Conservation (phyloP, 2,888 invertebrate genomes). For the Drosophila mimica region DNA sequence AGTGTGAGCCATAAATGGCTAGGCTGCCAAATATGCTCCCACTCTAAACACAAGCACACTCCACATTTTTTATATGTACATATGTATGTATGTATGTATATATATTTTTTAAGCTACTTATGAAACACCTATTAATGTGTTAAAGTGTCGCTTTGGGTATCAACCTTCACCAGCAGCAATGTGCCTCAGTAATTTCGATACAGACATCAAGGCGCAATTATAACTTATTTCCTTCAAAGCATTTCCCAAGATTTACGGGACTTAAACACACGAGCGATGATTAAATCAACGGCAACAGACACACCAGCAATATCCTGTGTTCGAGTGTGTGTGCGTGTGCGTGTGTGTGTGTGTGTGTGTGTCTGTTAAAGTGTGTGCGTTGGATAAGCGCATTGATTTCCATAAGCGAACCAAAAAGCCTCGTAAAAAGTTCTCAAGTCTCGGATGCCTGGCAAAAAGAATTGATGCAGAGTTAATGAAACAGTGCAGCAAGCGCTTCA, state of each 20-base stretch:
- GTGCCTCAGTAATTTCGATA: slow-evolving; percentile 32
- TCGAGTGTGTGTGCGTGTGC: not conserved
- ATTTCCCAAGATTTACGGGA: slow-evolving; percentile 54
- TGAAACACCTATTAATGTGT: slow-evolving; percentile 3
- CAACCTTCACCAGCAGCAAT: not conserved
- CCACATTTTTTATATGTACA: no score
- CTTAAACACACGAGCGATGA: slow-evolving; percentile 46
- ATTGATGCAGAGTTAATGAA: slow-evolving; percentile 70
- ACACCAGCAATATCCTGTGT: no score
- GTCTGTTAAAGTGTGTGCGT: slow-evolving; percentile 21
- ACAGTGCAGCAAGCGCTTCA: slow-evolving; percentile 63
- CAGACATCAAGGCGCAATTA: slow-evolving; percentile 61
- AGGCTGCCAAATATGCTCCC: not conserved
- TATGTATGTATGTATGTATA: no score
- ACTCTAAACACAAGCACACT: not conserved
- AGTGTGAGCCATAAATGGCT: not conserved
- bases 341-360: slow-evolving; percentile 7
- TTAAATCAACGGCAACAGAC: slow-evolving; percentile 51
- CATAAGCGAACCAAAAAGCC: slow-evolving; percentile 51
- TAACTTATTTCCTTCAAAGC: slow-evolving; percentile 63
- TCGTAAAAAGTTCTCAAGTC: slow-evolving; percentile 60
- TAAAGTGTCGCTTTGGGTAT: not conserved
- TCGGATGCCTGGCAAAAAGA: slow-evolving; percentile 37
- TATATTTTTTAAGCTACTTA: slow-evolving; percentile 10
- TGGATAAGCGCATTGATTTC: slow-evolving; percentile 67